Evolutionary conservation across 2,113 vertebrate genomes (phyloP).

Genomic region (Neogale vison): DNA sequence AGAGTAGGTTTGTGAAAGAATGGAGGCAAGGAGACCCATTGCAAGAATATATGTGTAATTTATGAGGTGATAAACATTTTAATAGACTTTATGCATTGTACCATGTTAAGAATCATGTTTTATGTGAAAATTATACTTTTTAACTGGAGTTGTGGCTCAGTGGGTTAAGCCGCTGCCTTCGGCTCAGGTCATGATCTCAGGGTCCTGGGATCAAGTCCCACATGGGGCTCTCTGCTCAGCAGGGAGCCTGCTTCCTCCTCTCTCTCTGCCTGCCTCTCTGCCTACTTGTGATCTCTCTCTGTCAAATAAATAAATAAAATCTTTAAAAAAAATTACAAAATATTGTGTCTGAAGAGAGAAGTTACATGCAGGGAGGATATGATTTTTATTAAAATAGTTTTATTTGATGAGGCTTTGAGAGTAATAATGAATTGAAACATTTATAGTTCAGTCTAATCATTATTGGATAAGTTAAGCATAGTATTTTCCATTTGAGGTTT

Average conservation of each 20-base stretch:
- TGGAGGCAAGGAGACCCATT: neutral
- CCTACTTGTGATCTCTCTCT: no score
- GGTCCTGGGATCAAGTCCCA: no score
- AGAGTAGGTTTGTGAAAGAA: neutral
- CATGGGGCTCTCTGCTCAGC: no score
- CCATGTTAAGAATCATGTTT: slow-evolving; percentile 55
- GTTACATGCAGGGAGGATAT: neutral
- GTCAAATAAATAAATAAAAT: no score
- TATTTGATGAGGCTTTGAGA: slow-evolving; percentile 46
- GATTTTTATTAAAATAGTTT: slow-evolving; percentile 23
- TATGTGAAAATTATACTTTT: slow-evolving; percentile 58
- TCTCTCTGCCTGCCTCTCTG: no score
- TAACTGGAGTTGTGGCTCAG: slow-evolving; percentile 34
- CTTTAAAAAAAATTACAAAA: slow-evolving; percentile 65
- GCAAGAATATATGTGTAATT: neutral
- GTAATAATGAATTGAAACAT: slow-evolving; percentile 4
- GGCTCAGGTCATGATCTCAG: no score
- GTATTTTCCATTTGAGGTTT: neutral
- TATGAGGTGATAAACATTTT: neutral
- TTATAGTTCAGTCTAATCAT: neutral
- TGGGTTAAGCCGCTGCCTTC: no score
- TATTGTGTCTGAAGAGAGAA: slow-evolving; percentile 42
- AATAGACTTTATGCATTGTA: slow-evolving; percentile 45
- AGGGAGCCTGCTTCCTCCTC: no score
- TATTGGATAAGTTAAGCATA: neutral